phyloP scores from a whole-genome alignment of 2,113 vertebrate genomes.

The Sigmodon hispidus region DNA sequence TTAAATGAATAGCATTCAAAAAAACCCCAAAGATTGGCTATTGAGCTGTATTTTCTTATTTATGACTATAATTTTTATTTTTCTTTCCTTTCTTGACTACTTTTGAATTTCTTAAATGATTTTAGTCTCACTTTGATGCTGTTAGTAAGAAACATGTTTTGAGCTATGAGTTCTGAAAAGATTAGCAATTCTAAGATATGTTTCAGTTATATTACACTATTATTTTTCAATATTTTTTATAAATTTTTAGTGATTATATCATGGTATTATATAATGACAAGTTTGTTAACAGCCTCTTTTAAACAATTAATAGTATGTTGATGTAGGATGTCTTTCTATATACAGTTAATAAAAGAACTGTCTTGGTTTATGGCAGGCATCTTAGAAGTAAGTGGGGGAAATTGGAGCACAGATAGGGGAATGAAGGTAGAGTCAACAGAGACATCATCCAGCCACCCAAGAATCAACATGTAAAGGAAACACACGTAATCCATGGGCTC shows the following conservation, averaged over 20 bases:
- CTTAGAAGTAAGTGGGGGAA: no score
- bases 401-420: no score
- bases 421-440: no score
- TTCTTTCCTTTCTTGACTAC: not conserved
- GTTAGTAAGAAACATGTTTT: not conserved
- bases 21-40: not conserved
- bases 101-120: not conserved
- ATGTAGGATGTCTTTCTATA: no score
- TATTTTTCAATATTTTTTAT: not conserved
- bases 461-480: no score
- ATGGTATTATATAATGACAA: not conserved
- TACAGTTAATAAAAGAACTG: no score
- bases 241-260: not conserved
- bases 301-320: constrained; percentile 10
- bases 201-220: not conserved
- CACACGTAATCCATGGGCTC: no score
- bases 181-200: not conserved
- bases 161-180: not conserved
- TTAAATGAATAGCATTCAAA: not conserved
- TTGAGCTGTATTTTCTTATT: not conserved
- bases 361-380: no score
- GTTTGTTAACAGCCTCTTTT: not conserved
- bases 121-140: not conserved
- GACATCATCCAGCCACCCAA: no score
- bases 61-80: not conserved